Percentiles rank a stretch among this genome's conserved stretches.
phyloP scores from a whole-genome alignment of 2,888 invertebrate species.

The Lepidocyrtoides sp. region DNA sequence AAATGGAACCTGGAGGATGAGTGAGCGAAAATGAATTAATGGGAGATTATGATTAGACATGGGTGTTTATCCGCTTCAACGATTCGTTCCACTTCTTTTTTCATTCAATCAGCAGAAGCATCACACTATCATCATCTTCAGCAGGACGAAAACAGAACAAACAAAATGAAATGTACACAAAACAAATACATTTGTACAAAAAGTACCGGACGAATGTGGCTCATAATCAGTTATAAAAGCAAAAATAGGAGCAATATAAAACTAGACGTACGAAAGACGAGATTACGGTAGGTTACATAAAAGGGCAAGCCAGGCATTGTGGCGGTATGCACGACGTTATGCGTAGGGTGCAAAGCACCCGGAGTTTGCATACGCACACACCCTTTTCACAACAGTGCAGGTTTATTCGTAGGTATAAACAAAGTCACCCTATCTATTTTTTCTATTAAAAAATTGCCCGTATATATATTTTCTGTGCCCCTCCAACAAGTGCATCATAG shows the following conservation, averaged over 20 bases:
- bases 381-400: constrained; percentile 30
- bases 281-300: constrained; percentile 19
- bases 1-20: neutral
- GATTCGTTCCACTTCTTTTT: constrained; percentile 80
- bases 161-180: constrained; percentile 43
- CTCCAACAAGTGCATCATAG: neutral
- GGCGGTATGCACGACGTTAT: constrained; percentile 70
- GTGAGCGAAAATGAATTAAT: constrained; percentile 74
- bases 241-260: neutral
- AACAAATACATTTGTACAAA: constrained; percentile 5
- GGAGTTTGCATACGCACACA: neutral
- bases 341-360: constrained; percentile 23
- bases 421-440: constrained; percentile 27
- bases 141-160: neutral
- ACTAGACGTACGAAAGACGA: no score
- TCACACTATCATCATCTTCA: neutral
- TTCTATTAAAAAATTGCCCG: no score
- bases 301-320: constrained; percentile 66
- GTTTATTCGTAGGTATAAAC: no score
- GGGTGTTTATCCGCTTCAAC: constrained; percentile 84
- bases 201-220: constrained; percentile 70
- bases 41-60: constrained; percentile 83
- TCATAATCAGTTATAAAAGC: constrained; percentile 56
- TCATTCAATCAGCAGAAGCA: constrained; percentile 67
- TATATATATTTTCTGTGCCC: no score